Conservation (phyloP, 1,140 invertebrate genomes). For the Drosophila mayri region DNA sequence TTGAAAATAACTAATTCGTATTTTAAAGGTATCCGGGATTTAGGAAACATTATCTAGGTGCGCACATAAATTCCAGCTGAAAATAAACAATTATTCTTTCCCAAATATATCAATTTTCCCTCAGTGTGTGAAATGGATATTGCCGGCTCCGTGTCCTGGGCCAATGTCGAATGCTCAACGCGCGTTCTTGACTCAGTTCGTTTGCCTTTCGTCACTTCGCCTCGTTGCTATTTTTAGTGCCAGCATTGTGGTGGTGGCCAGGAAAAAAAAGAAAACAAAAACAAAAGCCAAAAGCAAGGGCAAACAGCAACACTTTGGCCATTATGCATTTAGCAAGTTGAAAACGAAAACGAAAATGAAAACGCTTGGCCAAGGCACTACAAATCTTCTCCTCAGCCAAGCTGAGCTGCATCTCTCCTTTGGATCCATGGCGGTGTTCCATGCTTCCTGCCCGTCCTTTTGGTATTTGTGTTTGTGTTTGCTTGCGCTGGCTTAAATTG, state of each 20-base stretch:
- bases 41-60: background rate
- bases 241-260: constrained; percentile 39
- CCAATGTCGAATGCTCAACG: constrained; percentile 33
- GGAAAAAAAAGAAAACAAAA: constrained; percentile 12
- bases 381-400: constrained; percentile 34
- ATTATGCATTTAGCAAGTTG: constrained; percentile 57
- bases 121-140: constrained; percentile 13
- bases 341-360: constrained; percentile 49
- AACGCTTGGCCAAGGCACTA: constrained; percentile 49
- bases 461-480: constrained; percentile 23
- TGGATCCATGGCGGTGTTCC: constrained; percentile 15
- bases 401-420: constrained; percentile 29
- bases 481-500: constrained; percentile 63
- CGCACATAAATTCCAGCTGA: background rate
- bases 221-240: constrained; percentile 53
- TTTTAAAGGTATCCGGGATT: too few relatives aligned
- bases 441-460: constrained; percentile 1
- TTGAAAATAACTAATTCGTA: too few relatives aligned
- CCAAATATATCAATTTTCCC: background rate
- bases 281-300: constrained; percentile 15
- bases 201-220: constrained; percentile 52
- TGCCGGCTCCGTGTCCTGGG: background rate
- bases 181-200: constrained; percentile 45
- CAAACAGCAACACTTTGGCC: constrained; percentile 43
- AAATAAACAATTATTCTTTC: background rate